These are phyloP conservation scores for Thelaira solivaga DNA, from an alignment of 2,888 invertebrate genomes.

Conservation along the genomic window DNA sequence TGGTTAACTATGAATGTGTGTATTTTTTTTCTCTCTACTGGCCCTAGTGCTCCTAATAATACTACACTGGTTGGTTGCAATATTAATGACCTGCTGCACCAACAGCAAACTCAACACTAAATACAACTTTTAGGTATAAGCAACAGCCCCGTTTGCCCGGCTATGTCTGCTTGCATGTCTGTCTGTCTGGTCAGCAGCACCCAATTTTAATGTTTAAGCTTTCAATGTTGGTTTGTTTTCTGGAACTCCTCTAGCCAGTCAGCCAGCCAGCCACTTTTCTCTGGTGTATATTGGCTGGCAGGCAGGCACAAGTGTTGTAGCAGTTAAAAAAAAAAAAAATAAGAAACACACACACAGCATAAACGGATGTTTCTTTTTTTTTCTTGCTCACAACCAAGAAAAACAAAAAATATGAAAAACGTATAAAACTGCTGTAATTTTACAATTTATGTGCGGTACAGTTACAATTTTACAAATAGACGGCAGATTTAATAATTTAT, in stretches of 20 bases:
- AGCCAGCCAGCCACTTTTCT: slow-evolving; percentile 27
- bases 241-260: background rate
- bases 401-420: too few species aligned
- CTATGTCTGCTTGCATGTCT: too few species aligned
- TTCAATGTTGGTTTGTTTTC: slow-evolving; percentile 14
- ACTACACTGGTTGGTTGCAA: slow-evolving; percentile 33
- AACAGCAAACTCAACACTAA: background rate
- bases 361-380: slow-evolving; percentile 21
- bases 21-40: background rate
- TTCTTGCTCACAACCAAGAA: too few species aligned
- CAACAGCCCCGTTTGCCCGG: slow-evolving; percentile 1
- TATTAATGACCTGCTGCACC: slow-evolving; percentile 54
- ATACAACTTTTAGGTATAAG: background rate
- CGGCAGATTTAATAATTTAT: slow-evolving; percentile 45
- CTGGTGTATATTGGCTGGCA: background rate
- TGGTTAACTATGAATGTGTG: slow-evolving; percentile 5
- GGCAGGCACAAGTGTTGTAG: slow-evolving; percentile 35
- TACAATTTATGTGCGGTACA: slow-evolving; percentile 65
- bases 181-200: slow-evolving; percentile 9
- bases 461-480: slow-evolving; percentile 55
- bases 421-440: slow-evolving; percentile 60
- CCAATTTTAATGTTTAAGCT: slow-evolving; percentile 41
- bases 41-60: background rate
- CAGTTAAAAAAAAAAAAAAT: slow-evolving; percentile 2
- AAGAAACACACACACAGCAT: background rate